phyloP scores from a whole-genome alignment of 2,113 vertebrate genomes.

The Nannospalax galili region DNA sequence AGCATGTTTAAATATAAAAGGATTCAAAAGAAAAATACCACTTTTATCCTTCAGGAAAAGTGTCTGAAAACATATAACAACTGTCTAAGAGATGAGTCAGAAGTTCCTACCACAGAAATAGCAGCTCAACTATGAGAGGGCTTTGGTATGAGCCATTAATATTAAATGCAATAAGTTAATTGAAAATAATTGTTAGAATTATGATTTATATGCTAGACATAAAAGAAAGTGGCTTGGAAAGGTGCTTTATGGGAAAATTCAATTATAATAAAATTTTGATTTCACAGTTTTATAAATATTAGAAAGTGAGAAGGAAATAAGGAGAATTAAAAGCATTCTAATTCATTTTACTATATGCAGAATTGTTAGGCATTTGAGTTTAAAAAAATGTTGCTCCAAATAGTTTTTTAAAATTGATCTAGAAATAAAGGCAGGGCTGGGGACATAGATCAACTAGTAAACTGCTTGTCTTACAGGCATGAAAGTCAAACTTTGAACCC shows the following conservation, averaged over 20 bases:
- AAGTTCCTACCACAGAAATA: neutral
- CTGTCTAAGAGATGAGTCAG: neutral
- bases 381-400: neutral
- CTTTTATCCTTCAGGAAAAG: neutral
- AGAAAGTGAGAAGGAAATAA: neutral
- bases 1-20: neutral
- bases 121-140: neutral
- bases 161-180: neutral
- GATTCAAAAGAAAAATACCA: conserved; percentile 3
- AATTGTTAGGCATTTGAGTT: neutral
- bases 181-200: neutral
- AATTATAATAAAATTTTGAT: conserved; percentile 24
- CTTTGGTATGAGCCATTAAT: neutral
- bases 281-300: neutral
- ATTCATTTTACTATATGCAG: neutral
- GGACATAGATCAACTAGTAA: neutral
- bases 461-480: neutral
- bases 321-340: neutral
- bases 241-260: neutral
- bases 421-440: neutral
- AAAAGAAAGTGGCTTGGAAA: neutral
- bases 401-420: neutral
- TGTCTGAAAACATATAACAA: neutral
- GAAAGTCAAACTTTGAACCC: neutral
- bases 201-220: neutral